A percentile compares a stretch with the other conserved stretches of the same genome.
These are phyloP conservation scores for Troilus luridus DNA, from an alignment of 2,888 invertebrate species.

Conservation along the genomic window DNA sequence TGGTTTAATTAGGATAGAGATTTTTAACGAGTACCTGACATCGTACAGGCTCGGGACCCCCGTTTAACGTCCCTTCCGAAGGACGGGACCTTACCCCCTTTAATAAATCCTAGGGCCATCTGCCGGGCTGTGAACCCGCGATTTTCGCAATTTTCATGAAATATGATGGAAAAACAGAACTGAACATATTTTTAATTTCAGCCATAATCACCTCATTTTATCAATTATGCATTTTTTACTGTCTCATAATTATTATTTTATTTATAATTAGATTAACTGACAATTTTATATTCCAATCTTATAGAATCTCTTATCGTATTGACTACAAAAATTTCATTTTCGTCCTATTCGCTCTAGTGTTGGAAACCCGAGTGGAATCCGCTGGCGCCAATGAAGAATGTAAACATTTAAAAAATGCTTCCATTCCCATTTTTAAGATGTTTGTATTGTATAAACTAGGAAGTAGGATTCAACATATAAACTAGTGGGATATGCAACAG, in stretches of 20 bases:
- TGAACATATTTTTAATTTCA: too few relatives aligned
- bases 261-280: not conserved
- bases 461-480: not conserved
- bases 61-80: too few relatives aligned
- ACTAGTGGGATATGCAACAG: not conserved
- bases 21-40: too few relatives aligned
- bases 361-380: not conserved
- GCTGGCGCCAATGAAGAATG: not conserved
- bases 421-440: not conserved
- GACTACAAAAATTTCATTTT: not conserved
- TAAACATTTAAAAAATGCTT: not conserved
- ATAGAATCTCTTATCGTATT: not conserved
- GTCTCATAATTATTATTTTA: not conserved
- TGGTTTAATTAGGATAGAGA: too few relatives aligned
- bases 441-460: not conserved
- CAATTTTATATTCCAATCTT: not conserved
- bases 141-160: too few relatives aligned
- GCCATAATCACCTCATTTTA: too few relatives aligned
- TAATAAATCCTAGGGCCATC: too few relatives aligned
- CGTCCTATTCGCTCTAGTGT: not conserved
- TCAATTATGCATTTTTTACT: not conserved
- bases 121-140: too few relatives aligned
- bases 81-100: too few relatives aligned
- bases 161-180: too few relatives aligned
- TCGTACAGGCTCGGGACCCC: too few relatives aligned